Base-by-base conservation (phyloP, 2,888 invertebrate species). In the Synanthedon andrenaeformis region DNA sequence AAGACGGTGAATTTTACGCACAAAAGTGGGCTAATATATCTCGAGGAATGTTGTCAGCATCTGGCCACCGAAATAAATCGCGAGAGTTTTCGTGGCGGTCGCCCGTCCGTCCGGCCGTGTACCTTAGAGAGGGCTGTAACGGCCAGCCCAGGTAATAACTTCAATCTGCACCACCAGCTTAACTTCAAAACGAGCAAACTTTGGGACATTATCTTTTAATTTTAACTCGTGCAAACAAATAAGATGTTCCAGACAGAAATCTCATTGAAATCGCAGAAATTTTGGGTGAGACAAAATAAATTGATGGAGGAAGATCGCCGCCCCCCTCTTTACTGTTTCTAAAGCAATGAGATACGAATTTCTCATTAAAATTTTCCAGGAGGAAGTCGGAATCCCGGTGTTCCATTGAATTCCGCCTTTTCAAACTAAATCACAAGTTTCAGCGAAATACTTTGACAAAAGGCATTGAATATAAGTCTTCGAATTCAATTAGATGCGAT, bases 331-430 rank as follows among this genome's bases (percentile, higher is more conserved):
- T 62, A 65, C 73, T 73, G 75, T 76, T 76, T 74, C 73, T 69
- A 75, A 78, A 78, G 76, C 77, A 71, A 73, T 74, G 72, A 79
- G 80, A 81, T 80, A 79, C 81, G 81, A 82, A 82, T 72, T 82
- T 82, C 82, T 85, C 82, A 84, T 85, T 83, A 82, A 84, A 84
- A 82, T 83, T 77, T 82, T 69, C 71, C 70, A 69, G 70, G 72
- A 69, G 69, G 69, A 74, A 76, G 72, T 74, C 69, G 70, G 72
- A 76, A 69, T 76, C 74, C 74, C 76, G 72, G 71, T 72, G 67
- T 67, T 72, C 72, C 68, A 74, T 79, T 82, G 77, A 80, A 80
- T 78, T 75, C 74, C 64, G 70, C 70, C 80, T 81, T 82, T 82
- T 79, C 79, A 80, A 82, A 82, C 79, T 79, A 76, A 81, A 78